Conservation (phyloP, 2,113 vertebrate species). For the Cacatua alba region DNA sequence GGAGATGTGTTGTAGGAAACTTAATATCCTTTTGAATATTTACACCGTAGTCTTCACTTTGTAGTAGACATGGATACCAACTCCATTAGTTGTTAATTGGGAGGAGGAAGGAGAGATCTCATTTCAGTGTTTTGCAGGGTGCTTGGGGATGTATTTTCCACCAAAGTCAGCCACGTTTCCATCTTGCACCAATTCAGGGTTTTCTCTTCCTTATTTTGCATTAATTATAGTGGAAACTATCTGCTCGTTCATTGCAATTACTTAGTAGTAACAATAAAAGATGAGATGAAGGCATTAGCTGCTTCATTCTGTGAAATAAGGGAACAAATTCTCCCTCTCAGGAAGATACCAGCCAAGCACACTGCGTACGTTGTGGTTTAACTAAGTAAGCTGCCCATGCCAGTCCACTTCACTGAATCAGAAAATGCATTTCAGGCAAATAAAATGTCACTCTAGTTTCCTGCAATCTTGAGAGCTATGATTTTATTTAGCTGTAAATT, state of each 20-base stretch:
- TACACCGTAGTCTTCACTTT: not conserved
- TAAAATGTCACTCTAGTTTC: conserved; percentile 52
- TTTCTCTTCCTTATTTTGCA: not conserved
- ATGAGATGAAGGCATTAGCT: not conserved
- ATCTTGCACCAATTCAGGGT: not conserved
- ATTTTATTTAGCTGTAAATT: conserved; percentile 57
- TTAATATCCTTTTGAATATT: not conserved
- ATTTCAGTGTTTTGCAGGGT: not conserved
- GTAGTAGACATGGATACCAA: not conserved
- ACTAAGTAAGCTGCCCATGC: conserved; percentile 1
- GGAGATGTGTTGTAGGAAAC: not conserved
- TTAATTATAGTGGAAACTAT: not conserved
- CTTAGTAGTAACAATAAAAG: not conserved
- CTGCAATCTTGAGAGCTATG: not conserved
- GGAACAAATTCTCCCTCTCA: not conserved
- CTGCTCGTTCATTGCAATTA: not conserved
- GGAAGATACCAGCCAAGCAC: not conserved
- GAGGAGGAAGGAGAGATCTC: not conserved
- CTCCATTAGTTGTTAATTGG: not conserved
- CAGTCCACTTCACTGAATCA: conserved; percentile 37
- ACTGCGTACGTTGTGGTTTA: not conserved
- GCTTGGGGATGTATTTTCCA: not conserved
- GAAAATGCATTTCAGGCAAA: conserved; percentile 55
- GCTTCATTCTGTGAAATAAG: not conserved
- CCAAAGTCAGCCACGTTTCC: not conserved